phyloP scores from a whole-genome alignment of 2,888 invertebrate genomes.

The Galerucella pusilla region DNA sequence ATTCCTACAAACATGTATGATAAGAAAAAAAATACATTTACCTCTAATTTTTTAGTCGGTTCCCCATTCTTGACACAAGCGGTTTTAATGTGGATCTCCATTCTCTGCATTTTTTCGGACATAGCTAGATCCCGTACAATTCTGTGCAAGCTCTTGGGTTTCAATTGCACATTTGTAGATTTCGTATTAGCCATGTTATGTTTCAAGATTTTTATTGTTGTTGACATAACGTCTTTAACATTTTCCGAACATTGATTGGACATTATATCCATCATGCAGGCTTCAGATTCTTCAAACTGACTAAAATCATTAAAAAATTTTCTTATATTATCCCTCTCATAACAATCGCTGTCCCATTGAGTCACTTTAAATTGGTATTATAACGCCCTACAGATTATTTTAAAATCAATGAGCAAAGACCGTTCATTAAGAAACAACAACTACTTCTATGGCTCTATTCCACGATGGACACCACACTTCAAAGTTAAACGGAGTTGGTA shows the following conservation, averaged over 20 bases:
- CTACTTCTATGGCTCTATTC: too few species aligned
- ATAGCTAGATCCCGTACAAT: background rate
- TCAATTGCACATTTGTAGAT: background rate
- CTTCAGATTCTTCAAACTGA: slow-evolving; percentile 1
- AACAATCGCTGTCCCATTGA: too few species aligned
- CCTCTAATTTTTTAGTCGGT: slow-evolving; percentile 13
- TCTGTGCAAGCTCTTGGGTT: slow-evolving; percentile 8
- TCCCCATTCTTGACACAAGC: slow-evolving; percentile 12
- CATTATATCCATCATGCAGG: background rate
- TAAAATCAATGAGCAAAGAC: too few species aligned
- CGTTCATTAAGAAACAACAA: too few species aligned
- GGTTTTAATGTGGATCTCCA: slow-evolving; percentile 13
- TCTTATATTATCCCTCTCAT: too few species aligned
- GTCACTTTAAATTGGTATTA: too few species aligned
- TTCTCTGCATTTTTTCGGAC: slow-evolving; percentile 9
- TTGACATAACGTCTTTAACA: background rate
- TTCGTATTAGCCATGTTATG: background rate
- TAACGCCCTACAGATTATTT: too few species aligned
- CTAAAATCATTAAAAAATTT: background rate
- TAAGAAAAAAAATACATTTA: background rate
- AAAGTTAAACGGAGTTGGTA: too few species aligned
- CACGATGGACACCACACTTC: too few species aligned
- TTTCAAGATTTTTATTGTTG: slow-evolving; percentile 9
- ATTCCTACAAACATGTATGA: too few species aligned
- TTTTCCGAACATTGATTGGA: background rate